Evolutionary conservation across 2,113 vertebrate species (phyloP), one percentile per base, ranked within the genome.

Genomic region (Malurus elegans): DNA sequence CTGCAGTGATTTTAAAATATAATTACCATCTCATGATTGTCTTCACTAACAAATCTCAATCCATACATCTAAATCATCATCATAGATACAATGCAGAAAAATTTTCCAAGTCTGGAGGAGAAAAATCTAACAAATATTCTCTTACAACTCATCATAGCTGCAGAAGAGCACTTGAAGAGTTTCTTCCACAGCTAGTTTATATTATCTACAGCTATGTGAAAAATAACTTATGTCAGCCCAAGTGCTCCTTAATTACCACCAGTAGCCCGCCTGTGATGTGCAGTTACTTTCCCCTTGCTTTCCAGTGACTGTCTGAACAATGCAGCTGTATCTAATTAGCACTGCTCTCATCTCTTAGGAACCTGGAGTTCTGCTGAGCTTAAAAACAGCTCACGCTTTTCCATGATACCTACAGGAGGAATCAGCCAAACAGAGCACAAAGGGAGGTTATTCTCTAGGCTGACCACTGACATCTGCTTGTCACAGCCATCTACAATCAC

Each of bases 291-390:
- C 14, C 56, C 67, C 53, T 45, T 47, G 34, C 34, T 70, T 92
- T 88, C 58, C 67, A 90, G 66, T 8, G 48, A 13, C 53, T 74
- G n/a, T 66, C 45, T 62, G 44, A 96, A 95, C 32, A 94, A 73
- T 62, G 45, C 93, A 93, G 64, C 75, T 96, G 67, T 38, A 86
- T 80, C 72, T 79, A 76, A 85, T 92, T 71, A 95, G 82, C 72
- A 65, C 13, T 53, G 65, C n/a, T 69, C 79, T 72, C 51, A 88
- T 88, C 85, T 85, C 74, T 82, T 84, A 84, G 79, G 88, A 92
- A 95, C 79, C 82, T 86, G 72, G 32, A 92, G 61, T 19, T 64
- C 79, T 88, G 71, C 44, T 92, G 64, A 90, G 82, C 40, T 57
- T 79, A 78, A 80, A 76, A 85, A 34, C 67, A 92, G 85, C 67